These are phyloP conservation scores for Thera obeliscata DNA, from an alignment of 2,888 invertebrate species.

Conservation along the genomic window DNA sequence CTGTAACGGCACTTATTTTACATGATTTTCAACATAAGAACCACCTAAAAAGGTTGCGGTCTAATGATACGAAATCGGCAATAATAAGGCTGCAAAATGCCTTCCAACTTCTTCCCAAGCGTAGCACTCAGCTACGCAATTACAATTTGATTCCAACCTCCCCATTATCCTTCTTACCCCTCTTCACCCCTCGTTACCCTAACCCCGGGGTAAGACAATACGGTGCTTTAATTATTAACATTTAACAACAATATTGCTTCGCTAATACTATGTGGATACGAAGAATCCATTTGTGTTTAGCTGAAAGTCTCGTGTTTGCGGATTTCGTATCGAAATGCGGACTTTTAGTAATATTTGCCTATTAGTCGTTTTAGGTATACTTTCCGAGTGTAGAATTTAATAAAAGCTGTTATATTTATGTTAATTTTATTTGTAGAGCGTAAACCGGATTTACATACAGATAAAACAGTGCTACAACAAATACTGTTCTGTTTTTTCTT, in stretches of 20 bases:
- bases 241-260: slow-evolving; percentile 32
- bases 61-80: slow-evolving; percentile 17
- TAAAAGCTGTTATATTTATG: not conserved
- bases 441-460: not conserved
- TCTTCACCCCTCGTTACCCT: slow-evolving; percentile 14
- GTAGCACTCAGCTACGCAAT: slow-evolving; percentile 26
- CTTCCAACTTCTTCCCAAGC: slow-evolving; percentile 20
- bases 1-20: too few relatives aligned
- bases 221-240: slow-evolving; percentile 33
- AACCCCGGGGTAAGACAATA: slow-evolving; percentile 28
- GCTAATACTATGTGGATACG: slow-evolving; percentile 25
- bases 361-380: not conserved
- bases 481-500: too few relatives aligned
- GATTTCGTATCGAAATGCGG: slow-evolving; percentile 18
- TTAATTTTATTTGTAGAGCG: not conserved
- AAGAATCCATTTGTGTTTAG: slow-evolving; percentile 25
- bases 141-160: slow-evolving; percentile 29
- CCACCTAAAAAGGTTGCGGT: slow-evolving; percentile 12
- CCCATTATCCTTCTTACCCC: slow-evolving; percentile 23
- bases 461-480: too few relatives aligned
- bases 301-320: slow-evolving; percentile 12
- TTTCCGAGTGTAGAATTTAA: not conserved
- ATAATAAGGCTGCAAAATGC: slow-evolving; percentile 25
- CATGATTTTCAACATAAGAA: slow-evolving; percentile 12
- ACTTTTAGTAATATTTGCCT: slow-evolving; percentile 11